Conservation (phyloP, 2,888 invertebrate genomes). For the Drosophila percnosoma region DNA sequence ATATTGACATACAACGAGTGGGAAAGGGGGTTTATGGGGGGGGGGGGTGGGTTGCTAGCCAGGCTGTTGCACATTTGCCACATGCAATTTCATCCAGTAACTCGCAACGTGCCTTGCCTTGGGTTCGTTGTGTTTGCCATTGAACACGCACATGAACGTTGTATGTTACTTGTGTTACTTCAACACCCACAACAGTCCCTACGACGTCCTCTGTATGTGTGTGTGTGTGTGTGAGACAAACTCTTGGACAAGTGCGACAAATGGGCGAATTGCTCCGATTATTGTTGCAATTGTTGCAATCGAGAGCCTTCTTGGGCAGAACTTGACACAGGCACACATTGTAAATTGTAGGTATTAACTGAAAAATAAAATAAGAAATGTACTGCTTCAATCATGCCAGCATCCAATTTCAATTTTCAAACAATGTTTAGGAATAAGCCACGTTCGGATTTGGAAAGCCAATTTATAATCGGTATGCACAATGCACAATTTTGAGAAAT, state of each 20-base stretch:
- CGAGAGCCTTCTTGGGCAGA: constrained; percentile 61
- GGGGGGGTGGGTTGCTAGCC: neutral
- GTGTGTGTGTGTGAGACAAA: constrained; percentile 18
- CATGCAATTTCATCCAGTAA: constrained; percentile 56
- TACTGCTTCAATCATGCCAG: constrained; percentile 4
- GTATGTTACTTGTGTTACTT: constrained; percentile 44
- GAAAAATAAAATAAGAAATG: constrained; percentile 1
- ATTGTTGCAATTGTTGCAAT: constrained; percentile 74
- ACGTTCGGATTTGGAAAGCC: neutral
- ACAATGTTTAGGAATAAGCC: neutral
- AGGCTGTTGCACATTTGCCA: constrained; percentile 72
- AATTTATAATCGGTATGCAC: neutral
- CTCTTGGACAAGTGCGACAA: constrained; percentile 53
- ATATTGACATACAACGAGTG: neutral
- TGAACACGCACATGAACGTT: constrained; percentile 65
- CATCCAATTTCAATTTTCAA: neutral
- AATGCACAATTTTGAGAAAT: neutral
- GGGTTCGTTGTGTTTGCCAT: constrained; percentile 58
- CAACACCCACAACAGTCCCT: constrained; percentile 1
- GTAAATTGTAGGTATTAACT: constrained; percentile 33
- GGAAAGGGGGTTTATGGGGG: neutral
- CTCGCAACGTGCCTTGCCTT: constrained; percentile 8
- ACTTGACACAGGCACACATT: constrained; percentile 24
- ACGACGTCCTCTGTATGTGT: constrained; percentile 11
- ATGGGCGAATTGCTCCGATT: constrained; percentile 59